Percentiles rank a stretch among this genome's conserved stretches.
Conservation (phyloP, 2,113 vertebrate species). For the Dipodomys merriami region DNA sequence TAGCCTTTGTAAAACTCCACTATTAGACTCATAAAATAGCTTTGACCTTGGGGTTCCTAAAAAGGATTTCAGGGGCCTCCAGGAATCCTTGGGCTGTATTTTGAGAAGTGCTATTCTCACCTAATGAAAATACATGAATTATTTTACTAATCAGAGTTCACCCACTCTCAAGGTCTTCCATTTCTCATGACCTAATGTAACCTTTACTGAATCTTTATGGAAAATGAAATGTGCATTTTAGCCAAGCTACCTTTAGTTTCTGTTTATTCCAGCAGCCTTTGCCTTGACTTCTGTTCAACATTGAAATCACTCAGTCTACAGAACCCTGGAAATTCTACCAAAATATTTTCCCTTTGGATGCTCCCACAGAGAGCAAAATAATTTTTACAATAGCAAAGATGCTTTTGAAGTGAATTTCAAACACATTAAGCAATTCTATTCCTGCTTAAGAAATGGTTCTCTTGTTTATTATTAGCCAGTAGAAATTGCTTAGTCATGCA, state of each 20-base stretch:
- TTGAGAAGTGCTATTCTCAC: neutral
- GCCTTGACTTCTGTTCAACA: neutral
- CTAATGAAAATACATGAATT: neutral
- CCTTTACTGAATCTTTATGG: neutral
- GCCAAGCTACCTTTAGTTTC: neutral
- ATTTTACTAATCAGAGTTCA: neutral
- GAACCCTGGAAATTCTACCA: neutral
- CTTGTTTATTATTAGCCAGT: slow-evolving; percentile 38
- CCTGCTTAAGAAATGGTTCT: neutral
- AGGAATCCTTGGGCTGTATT: neutral
- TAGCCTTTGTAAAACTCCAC: neutral
- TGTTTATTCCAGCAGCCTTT: neutral
- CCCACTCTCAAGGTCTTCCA: neutral
- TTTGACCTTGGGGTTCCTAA: neutral
- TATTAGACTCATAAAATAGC: neutral
- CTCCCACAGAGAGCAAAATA: neutral
- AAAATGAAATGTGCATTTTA: slow-evolving; percentile 1
- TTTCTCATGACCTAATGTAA: neutral
- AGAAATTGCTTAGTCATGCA: neutral
- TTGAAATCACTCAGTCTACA: slow-evolving; percentile 18
- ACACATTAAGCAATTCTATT: slow-evolving; percentile 44
- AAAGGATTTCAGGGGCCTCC: neutral
- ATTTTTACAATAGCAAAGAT: neutral
- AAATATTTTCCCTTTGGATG: neutral
- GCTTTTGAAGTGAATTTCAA: slow-evolving; percentile 51